These are phyloP conservation scores for Thamnophis elegans DNA, from an alignment of 2,797 vertebrate species.

Conservation along the genomic window DNA sequence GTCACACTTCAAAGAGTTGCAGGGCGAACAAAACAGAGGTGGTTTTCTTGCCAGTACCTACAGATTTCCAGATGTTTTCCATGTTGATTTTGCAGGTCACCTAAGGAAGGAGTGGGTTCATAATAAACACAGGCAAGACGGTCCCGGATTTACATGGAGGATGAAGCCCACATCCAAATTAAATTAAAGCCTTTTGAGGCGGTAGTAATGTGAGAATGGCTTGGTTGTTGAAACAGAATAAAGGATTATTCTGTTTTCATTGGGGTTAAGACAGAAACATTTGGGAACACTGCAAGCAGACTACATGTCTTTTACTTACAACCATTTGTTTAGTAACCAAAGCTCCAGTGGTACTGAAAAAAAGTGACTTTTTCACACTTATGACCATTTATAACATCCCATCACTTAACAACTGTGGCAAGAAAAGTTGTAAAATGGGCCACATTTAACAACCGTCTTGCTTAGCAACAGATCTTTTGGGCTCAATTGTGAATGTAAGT, in stretches of 20 bases:
- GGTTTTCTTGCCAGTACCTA: neutral
- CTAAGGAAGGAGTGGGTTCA: neutral
- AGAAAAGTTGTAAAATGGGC: neutral
- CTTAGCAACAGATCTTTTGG: neutral
- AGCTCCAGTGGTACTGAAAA: neutral
- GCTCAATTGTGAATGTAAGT: neutral
- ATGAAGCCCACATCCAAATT: neutral
- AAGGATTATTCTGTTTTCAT: neutral
- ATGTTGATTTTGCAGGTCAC: neutral
- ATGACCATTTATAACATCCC: neutral
- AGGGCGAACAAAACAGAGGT: neutral
- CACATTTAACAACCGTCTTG: neutral
- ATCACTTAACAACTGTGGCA: neutral
- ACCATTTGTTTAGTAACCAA: neutral
- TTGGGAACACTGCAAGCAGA: neutral
- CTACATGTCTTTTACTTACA: neutral
- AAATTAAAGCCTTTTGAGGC: neutral
- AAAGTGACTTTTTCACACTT: neutral
- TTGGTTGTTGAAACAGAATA: neutral
- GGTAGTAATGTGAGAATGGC: neutral
- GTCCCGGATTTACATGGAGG: neutral
- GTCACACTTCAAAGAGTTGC: slow-evolving; percentile 27
- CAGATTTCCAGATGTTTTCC: slow-evolving; percentile 20
- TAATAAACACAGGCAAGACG: neutral
- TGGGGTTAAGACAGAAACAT: neutral